Evolutionary conservation across 2,113 vertebrate genomes (phyloP).

Genomic region (Indri indri): DNA sequence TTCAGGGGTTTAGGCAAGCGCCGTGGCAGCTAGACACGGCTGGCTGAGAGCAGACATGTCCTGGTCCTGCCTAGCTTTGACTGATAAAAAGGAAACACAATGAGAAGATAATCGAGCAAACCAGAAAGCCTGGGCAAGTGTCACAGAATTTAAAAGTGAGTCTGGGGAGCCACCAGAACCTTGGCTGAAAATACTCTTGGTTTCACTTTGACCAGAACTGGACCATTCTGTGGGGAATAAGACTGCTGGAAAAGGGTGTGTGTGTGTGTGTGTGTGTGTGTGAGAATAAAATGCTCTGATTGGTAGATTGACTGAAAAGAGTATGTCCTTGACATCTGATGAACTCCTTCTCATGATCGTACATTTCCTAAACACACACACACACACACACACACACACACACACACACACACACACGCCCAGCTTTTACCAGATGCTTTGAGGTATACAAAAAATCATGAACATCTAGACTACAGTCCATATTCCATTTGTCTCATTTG

Average conservation of each 20-base stretch:
- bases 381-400: not conserved
- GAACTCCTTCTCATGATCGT: not conserved
- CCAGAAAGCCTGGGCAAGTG: constrained; percentile 10
- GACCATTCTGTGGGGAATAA: not conserved
- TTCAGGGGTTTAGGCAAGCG: constrained; percentile 52
- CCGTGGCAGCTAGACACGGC: constrained; percentile 24
- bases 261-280: not conserved
- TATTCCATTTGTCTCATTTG: not conserved
- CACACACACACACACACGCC: too few relatives aligned
- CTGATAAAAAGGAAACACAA: constrained; percentile 41
- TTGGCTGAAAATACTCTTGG: constrained; percentile 11
- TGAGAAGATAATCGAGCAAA: constrained; percentile 44
- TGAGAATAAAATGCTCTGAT: not conserved
- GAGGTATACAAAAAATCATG: not conserved
- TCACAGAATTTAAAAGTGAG: constrained; percentile 20
- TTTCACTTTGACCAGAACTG: constrained; percentile 28
- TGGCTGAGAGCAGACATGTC: constrained; percentile 2
- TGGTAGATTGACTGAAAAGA: constrained; percentile 52
- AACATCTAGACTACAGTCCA: not conserved
- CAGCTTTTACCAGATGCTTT: not conserved
- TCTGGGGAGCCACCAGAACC: not conserved
- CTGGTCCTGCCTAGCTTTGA: not conserved
- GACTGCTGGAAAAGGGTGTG: not conserved
- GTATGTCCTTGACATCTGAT: constrained; percentile 38
- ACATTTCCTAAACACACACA: not conserved